Base-by-base conservation (phyloP, 2,797 vertebrate genomes). In the Thaleichthys pacificus region DNA sequence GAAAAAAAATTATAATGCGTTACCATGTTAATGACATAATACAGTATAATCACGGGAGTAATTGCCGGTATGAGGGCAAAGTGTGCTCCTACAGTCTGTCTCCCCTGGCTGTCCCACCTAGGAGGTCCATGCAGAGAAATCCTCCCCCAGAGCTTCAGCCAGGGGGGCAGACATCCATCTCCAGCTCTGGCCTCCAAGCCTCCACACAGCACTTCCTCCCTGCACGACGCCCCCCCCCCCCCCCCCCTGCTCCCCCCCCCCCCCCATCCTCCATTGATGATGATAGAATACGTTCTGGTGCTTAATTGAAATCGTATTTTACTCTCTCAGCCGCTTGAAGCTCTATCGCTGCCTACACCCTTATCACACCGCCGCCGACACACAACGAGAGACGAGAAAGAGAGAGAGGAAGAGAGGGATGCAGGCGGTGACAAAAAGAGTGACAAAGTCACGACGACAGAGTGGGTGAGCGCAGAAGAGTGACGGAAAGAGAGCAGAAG, bases 301-400 rank as follows among this genome's bases (percentile, higher is more conserved):
- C 15, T 56, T 56, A 85, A 89, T 82, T 87, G 74, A 86, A 85
- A 88, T 80, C 79, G 83, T 86, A 87, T 86, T 88, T 90, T 83
- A 82, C 77, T 76, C 81, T 78, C 80, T 78, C 80, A 56, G 68
- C 77, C 71, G 60, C 64, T 32, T 60, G 61, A 77, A 85, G 81
- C 72, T 5, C n/a, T 83, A 76, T 64, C 24, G 68, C 81, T 76
- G 79, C 82, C 82, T 81, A 79, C 76, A 69, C 77, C 72, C 73
- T 80, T 61, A 78, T 69, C 74, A 66, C 74, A 51, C 38, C 5
- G 24, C 9, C 42, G 42, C 42, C 12, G 7, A 28, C 28, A 26
- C 51, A 64, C 47, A 68, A 24, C 77, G 60, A 63, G 30, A 66
- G 70, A 51, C 19, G 61, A 64, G 35, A 49, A 28, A 61, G 57